Conservation (phyloP, 2,888 invertebrate genomes). For the Glaucopsyche alexis region DNA sequence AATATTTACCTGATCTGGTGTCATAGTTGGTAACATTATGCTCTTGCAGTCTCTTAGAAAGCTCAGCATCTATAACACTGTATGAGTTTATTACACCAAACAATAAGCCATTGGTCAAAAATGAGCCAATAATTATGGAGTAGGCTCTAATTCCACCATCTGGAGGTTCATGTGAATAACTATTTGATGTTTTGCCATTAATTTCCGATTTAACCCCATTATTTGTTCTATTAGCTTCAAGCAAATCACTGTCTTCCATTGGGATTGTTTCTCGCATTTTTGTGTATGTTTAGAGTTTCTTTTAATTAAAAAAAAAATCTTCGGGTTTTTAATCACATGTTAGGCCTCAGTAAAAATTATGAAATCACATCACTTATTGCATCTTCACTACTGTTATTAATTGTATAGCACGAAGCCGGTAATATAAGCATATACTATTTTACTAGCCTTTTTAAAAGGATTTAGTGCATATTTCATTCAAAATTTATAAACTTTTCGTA, state of each 20-base stretch:
- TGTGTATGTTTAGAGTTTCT: slow-evolving; percentile 26
- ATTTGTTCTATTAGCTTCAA: slow-evolving; percentile 45
- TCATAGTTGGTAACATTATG: slow-evolving; percentile 85
- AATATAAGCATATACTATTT: neutral
- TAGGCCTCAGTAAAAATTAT: slow-evolving; percentile 1
- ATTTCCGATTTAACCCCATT: slow-evolving; percentile 44
- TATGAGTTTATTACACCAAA: slow-evolving; percentile 95
- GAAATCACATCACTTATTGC: slow-evolving; percentile 18
- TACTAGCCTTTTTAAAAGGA: neutral
- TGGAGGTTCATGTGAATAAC: slow-evolving; percentile 70
- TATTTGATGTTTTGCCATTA: slow-evolving; percentile 47
- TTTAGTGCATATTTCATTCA: slow-evolving; percentile 15
- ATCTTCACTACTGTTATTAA: neutral
- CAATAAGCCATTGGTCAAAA: slow-evolving; percentile 92
- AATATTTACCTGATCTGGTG: slow-evolving; percentile 86
- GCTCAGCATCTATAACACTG: slow-evolving; percentile 87
- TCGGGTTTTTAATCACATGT: neutral
- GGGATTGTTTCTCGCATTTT: slow-evolving; percentile 53
- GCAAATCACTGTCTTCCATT: slow-evolving; percentile 61
- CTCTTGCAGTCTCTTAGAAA: slow-evolving; percentile 82
- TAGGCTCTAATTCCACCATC: slow-evolving; percentile 91
- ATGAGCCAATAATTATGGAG: slow-evolving; percentile 90
- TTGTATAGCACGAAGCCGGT: neutral
- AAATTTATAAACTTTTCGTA: neutral
- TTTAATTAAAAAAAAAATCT: slow-evolving; percentile 15